Base-by-base conservation (phyloP, 2,113 vertebrate species). In the Rhinoptilus africanus region DNA sequence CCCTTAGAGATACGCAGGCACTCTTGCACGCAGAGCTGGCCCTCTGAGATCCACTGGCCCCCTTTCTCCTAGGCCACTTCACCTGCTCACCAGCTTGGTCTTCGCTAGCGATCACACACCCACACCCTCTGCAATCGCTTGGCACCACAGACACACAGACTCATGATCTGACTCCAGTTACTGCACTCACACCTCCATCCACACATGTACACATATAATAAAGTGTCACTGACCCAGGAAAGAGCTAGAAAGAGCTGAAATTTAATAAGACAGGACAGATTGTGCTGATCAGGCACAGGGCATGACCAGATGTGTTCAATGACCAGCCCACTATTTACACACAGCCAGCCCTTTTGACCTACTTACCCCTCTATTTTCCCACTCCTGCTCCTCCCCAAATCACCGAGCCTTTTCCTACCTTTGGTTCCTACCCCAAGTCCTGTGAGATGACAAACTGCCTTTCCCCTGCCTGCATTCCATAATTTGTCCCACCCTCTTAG, bases 41-140 rank as follows among this genome's bases (percentile, higher is more conserved):
- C 69, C 27, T 63, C 34, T 59, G 26, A 50, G 35, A 37, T 19
- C 10, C 24, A 53, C 14, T 57, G 30, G 47, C 18, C 10, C 12
- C 22, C 4, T 74, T 47, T 19, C 5, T 77, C 41, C 26, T 56
- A 80, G 28, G 4, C 8, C 15, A 17, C 48, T 73, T 64, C 17
- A 10, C 10, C 20, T 63, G 27, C 19, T 71, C 51, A 26, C 11
- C 24, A 8, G 4, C 12, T 47, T 69, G 59, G 14, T 41, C 41
- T 34, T 66, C 1, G 0, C 7, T 14, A 9, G 5, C 7, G 8
- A 4, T 34, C 66, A 7, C 34, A 17, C 19, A 22, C 1, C 17
- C 24, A 9, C 12, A 11, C 30, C 47, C 1, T 0, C 10, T 20
- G 3, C 18, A 23, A 14, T 47, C 50, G 43, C 13, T 5, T 5